These are phyloP conservation scores for Pipa parva DNA, from an alignment of 2,113 vertebrate genomes.

Conservation along the genomic window DNA sequence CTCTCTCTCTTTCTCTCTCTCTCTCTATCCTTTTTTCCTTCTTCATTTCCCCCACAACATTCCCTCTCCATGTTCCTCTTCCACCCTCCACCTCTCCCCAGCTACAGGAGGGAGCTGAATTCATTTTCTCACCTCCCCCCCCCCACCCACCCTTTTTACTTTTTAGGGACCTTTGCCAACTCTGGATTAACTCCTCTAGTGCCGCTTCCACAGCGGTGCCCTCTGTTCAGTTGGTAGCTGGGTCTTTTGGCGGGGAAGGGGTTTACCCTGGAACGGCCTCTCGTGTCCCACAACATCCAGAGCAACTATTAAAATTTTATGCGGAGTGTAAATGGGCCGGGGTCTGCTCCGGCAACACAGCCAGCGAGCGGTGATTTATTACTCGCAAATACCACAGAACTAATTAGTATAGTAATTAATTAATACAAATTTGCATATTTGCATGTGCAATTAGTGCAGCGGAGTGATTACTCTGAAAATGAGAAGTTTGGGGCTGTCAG, in stretches of 20 bases:
- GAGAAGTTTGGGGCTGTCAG: slow-evolving; percentile 83
- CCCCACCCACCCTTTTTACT: slow-evolving; percentile 8
- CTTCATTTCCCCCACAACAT: neutral
- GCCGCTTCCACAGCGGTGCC: neutral
- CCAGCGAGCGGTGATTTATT: slow-evolving; percentile 98
- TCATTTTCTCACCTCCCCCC: slow-evolving; percentile 15
- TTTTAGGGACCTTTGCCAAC: slow-evolving; percentile 36
- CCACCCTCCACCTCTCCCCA: slow-evolving; percentile 18
- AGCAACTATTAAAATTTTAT: slow-evolving; percentile 81
- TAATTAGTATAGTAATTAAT: slow-evolving; percentile 99
- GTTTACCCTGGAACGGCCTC: slow-evolving; percentile 37
- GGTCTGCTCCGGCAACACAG: slow-evolving; percentile 77
- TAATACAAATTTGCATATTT: slow-evolving; percentile 99
- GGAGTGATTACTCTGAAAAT: slow-evolving; percentile 92
- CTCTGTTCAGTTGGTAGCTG: neutral
- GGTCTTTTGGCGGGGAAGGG: slow-evolving; percentile 27
- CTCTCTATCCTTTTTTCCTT: neutral
- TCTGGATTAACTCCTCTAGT: slow-evolving; percentile 12
- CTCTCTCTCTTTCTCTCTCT: neutral
- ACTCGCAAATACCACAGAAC: slow-evolving; percentile 98
- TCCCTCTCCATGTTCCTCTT: neutral
- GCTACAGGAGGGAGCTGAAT: slow-evolving; percentile 21
- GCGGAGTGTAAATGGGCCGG: slow-evolving; percentile 81
- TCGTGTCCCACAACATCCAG: slow-evolving; percentile 71
- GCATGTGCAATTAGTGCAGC: slow-evolving; percentile 97